phyloP scores from a whole-genome alignment of 2,888 invertebrate species.

The Ichneumon xanthorius region DNA sequence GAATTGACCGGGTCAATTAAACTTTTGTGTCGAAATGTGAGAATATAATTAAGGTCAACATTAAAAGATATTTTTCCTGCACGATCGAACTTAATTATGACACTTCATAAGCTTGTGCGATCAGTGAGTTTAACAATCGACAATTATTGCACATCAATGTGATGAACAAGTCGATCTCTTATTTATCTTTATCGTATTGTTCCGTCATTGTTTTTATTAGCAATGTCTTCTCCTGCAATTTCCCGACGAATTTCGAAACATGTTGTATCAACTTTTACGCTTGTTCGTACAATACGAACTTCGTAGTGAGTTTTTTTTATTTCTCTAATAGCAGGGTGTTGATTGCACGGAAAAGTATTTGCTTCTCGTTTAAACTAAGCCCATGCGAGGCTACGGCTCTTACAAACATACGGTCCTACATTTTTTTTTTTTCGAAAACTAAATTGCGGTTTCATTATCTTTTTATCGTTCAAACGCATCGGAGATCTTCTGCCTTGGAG shows the following conservation, averaged over 20 bases:
- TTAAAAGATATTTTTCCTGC: neutral
- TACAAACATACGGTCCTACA: conserved; percentile 54
- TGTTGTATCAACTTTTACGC: neutral
- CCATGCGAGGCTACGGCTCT: conserved; percentile 42
- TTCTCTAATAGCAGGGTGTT: neutral
- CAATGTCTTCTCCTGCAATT: conserved; percentile 36
- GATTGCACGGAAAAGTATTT: conserved; percentile 36
- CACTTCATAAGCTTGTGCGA: conserved; percentile 26
- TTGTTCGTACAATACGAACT: neutral
- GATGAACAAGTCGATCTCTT: conserved; percentile 4
- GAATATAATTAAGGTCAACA: neutral
- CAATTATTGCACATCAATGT: conserved; percentile 39
- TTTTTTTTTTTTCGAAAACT: conserved; percentile 19
- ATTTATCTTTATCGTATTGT: conserved; percentile 8
- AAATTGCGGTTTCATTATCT: conserved; percentile 1
- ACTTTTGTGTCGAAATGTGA: neutral
- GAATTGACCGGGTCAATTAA: neutral
- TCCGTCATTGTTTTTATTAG: conserved; percentile 10
- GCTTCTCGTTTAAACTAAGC: conserved; percentile 34
- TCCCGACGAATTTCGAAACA: conserved; percentile 34
- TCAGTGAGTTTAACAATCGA: conserved; percentile 10
- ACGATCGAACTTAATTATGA: conserved; percentile 34
- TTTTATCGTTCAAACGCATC: conserved; percentile 21
- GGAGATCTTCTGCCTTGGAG: conserved; percentile 61
- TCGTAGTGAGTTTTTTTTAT: neutral